These are phyloP conservation scores for Balearica regulorum DNA, from an alignment of 2,797 vertebrate genomes.

Conservation along the genomic window DNA sequence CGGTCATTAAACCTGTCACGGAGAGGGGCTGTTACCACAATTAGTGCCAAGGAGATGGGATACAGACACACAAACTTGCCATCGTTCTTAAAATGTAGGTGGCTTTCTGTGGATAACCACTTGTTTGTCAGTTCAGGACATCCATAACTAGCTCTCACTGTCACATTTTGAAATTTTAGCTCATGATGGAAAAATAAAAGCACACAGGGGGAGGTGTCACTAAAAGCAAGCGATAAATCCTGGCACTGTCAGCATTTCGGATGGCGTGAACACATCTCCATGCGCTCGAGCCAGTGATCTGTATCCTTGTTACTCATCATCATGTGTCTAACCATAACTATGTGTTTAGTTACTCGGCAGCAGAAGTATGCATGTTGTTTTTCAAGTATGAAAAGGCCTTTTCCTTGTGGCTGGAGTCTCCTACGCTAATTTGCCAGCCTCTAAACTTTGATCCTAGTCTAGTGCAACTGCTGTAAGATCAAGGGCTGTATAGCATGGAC, in stretches of 20 bases:
- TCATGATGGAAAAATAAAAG: not conserved
- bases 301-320: conserved; percentile 16
- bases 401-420: not conserved
- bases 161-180: not conserved
- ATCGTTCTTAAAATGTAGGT: not conserved
- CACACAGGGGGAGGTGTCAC: not conserved
- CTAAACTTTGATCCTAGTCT: not conserved
- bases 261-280: not conserved
- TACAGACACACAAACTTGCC: not conserved
- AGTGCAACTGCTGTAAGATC: not conserved
- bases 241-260: not conserved
- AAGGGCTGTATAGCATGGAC: not conserved
- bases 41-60: not conserved
- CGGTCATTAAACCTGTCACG: not conserved
- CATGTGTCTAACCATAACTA: not conserved
- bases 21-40: not conserved
- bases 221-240: not conserved
- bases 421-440: not conserved
- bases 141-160: not conserved
- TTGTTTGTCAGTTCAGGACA: not conserved
- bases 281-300: not conserved
- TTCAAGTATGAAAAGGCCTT: not conserved
- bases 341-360: not conserved
- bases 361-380: not conserved
- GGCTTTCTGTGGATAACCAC: not conserved